Evolutionary conservation across 2,888 invertebrate genomes (phyloP), one percentile per base, ranked within the genome.

Genomic region (Eupithecia tripunctaria): DNA sequence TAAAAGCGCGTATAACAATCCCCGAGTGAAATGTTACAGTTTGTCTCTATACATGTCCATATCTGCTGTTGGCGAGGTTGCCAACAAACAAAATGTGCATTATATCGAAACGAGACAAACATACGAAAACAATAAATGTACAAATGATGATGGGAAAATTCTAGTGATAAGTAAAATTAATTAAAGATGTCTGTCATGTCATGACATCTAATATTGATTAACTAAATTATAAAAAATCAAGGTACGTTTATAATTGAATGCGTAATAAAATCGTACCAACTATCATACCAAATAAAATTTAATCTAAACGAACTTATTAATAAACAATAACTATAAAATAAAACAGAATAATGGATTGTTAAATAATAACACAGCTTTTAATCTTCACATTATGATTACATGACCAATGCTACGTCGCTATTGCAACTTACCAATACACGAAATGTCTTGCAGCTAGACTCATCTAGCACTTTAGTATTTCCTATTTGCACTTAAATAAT

Each of bases 311-410:
- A 83, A 86, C 93, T 91, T 93, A 93, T 78, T 84, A 90, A 91
- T 92, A 94, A 94, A 93, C 89, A 92, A 93, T 93, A 93, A 91
- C 92, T 94, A 94, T 89, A 89, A 94, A 94, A 93, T 93, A 93
- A 93, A 93, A 93, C 91, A 93, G 91, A 92, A 91, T 92, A 92
- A 90, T 93, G 92, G 93, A 92, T 91, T 91, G 93, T 93, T 92
- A 93, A 91, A 91, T 92, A 91, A 93, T 94, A 94, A 93, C 93
- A 94, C 94, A 94, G 93, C 91, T 93, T 91, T 91, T 86, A 87
- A 88, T 88, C 89, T 90, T 89, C 89, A 87, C 91, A 88, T 86
- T 85, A 88, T 85, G 84, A 86, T 87, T 84, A 89, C 88, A 79
- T 81, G 91, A 92, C 90, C 82, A 87, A 89, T 91, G 92, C 93